Evolutionary conservation across 2,888 invertebrate genomes (phyloP), one percentile per base, ranked within the genome.

Genomic region (Protodeltote pygarga): DNA sequence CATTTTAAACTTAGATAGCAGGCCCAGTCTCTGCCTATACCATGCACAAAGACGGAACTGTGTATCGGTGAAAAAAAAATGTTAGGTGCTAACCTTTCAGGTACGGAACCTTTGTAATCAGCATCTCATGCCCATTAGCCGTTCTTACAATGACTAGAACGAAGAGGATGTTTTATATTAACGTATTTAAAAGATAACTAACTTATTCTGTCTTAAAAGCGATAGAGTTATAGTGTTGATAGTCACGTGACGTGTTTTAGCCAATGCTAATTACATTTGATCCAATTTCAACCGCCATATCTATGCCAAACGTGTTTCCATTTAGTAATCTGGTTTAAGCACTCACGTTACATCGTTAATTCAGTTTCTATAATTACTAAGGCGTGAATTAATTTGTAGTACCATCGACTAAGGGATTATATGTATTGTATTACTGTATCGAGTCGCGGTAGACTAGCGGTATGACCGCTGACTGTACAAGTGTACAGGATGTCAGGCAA

Each of bases 261-360:
- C 3, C 13, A 10, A n/a, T 11, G 38, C 45, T 38, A 34, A 25
- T 57, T 46, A 37, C 14, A 27, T 23, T 52, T 33, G 28, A 57
- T 57, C 52, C 20, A 57, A 57, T 29, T 27, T 51, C 37, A 27
- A 20, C 11, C 16, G 24, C 33, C n/a, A 11, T 52, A 57, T 57
- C 58, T 47, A 46, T 27, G 25, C 34, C 20, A 58, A 58, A 58
- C 58, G 25, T 52, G 58, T 58, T 58, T 41, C 41, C 58, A 58
- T 58, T 58, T 58, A 58, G 47, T 58, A 47, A 28, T 47, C 17
- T 27, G 14, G 27, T 29, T 47, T 39, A 34, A 27, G 29, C 20
- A 34, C 52, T 58, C 58, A 58, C 52, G 58, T 52, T 35, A 38
- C 60, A 40, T 29, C 9, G 16, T 37, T 38, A 16, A 54, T 54